Base-by-base conservation (phyloP, 2,797 vertebrate species). In the Varecia variegata region DNA sequence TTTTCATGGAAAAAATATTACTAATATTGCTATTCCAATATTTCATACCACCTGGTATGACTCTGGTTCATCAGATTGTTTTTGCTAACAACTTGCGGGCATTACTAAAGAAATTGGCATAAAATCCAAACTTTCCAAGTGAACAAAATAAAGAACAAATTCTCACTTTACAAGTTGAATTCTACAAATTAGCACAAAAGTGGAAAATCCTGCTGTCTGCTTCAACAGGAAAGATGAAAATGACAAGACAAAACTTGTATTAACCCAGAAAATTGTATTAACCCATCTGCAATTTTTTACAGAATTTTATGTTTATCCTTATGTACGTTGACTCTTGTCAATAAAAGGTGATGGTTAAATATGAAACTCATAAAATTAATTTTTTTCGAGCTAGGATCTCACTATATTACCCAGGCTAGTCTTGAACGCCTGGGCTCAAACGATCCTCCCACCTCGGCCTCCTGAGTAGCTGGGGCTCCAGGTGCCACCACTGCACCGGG, bases 41-140 rank as follows among this genome's bases (percentile, higher is more conserved):
- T 74, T 79, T 77, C 81, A 89, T 1, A 54, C 38, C 20, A 82
- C 13, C 30, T 23, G 40, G 11, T 54, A 40, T 17, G n/a, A 62
- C 3, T 71, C 52, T 15, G 52, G 27, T 74, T 82, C 35, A 62
- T 80, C 18, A 50, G 77, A 38, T 70, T 30, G 50, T 50, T 95
- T 92, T 95, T 95, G 73, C 40, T 70, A 70, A 83, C 45, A 93
- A 45, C 52, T 93, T 93, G 68, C 13, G 71, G 68, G 56, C 54
- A 85, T 92, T 96, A 58, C 71, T 90, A 62, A 82, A 79, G 21
- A 85, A 77, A 94, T 60, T 81, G 32, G 43, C 68, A 45, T 8
- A 90, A 94, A 40, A 52, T 88, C 9, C 60, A 84, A 45, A 79
- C 21, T 93, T 95, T 82, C 32, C 17, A 95, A 84, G 67, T 88